phyloP scores from a whole-genome alignment of 2,113 vertebrate species.

The Genyomyrus donnyi region DNA sequence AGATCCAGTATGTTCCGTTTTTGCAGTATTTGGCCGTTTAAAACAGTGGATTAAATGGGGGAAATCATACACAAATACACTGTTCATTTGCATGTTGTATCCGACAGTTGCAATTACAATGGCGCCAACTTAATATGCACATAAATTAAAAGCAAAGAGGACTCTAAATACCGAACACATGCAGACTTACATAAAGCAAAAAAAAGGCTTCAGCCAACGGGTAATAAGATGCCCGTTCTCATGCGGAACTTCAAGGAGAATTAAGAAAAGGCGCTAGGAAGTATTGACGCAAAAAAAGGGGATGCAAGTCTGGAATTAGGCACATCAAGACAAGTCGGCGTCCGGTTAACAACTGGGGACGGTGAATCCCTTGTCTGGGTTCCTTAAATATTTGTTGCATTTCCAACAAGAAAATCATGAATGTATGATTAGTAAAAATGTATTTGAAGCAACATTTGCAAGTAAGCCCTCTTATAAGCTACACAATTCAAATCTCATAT shows the following conservation, averaged over 20 bases:
- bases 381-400: neutral
- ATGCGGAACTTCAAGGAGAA: constrained; percentile 46
- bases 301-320: neutral
- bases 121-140: constrained; percentile 68
- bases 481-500: neutral
- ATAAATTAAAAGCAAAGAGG: constrained; percentile 69
- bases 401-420: neutral
- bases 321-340: neutral
- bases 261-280: neutral
- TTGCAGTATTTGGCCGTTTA: neutral
- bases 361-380: neutral
- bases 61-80: constrained; percentile 33
- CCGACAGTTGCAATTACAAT: constrained; percentile 71
- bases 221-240: constrained; percentile 58
- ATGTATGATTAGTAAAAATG: neutral
- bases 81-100: constrained; percentile 63
- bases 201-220: constrained; percentile 35
- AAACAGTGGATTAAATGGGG: constrained; percentile 19
- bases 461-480: neutral
- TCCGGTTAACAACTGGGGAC: neutral
- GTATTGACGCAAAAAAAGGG: neutral
- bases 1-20: neutral
- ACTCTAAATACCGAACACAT: constrained; percentile 58
- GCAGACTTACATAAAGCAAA: constrained; percentile 51
- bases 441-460: neutral